Percentiles rank a stretch among this genome's conserved stretches.
Conservation (phyloP, 1,140 invertebrate species). For the Cyrtorhinus lividipennis region DNA sequence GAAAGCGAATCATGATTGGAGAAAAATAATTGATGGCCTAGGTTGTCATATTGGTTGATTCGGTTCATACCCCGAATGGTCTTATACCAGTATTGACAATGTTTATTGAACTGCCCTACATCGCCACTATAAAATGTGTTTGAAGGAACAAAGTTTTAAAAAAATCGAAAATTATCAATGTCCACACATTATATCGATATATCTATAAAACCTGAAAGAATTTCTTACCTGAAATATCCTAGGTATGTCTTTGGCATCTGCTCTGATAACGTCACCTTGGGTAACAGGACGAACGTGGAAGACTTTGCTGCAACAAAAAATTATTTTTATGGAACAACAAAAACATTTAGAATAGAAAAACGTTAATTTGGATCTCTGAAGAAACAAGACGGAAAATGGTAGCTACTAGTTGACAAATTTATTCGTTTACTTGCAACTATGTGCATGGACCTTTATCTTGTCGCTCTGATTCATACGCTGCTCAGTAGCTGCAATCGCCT, state of each 20-base stretch:
- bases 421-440: too few relatives aligned
- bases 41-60: background rate
- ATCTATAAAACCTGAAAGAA: too few relatives aligned
- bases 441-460: too few relatives aligned
- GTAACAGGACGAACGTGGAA: slow-evolving; percentile 97
- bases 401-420: too few relatives aligned
- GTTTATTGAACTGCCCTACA: too few relatives aligned
- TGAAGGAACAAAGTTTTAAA: background rate
- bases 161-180: background rate
- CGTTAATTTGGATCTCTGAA: background rate
- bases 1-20: too few relatives aligned
- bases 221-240: slow-evolving; percentile 81
- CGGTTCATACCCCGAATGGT: background rate
- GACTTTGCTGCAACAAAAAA: slow-evolving; percentile 63
- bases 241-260: slow-evolving; percentile 96
- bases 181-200: too few relatives aligned
- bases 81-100: too few relatives aligned
- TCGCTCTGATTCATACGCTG: too few relatives aligned
- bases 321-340: background rate
- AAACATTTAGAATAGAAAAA: background rate
- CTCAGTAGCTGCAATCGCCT: too few relatives aligned
- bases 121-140: too few relatives aligned
- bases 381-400: background rate
- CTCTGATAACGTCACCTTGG: slow-evolving; percentile 95
- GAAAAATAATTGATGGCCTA: slow-evolving; percentile 3